Evolutionary conservation across 2,113 vertebrate genomes (phyloP).

Genomic region (Crotalus viridis): DNA sequence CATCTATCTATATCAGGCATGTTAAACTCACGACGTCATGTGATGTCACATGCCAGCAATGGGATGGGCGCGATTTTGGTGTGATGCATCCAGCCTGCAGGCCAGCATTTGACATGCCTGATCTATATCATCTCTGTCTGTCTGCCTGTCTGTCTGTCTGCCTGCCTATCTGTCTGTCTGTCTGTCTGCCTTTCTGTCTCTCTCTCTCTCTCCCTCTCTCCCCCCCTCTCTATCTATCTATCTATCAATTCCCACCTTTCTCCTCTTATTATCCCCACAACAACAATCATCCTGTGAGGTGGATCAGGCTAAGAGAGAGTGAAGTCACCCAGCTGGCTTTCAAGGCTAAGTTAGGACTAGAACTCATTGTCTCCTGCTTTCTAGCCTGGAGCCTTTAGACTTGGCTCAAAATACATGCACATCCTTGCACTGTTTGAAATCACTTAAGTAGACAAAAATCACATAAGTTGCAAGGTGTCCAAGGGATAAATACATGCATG

Average conservation of each 20-base stretch:
- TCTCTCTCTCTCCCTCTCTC: too few species aligned
- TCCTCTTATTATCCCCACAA: neutral
- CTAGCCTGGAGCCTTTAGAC: neutral
- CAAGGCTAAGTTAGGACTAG: neutral
- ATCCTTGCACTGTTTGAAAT: neutral
- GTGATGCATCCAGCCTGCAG: too few species aligned
- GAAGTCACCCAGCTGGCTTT: neutral
- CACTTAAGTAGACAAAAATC: neutral
- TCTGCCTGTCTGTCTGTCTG: too few species aligned
- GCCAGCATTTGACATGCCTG: too few species aligned
- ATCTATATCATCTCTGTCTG: too few species aligned
- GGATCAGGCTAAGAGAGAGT: neutral
- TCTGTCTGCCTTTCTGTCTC: too few species aligned
- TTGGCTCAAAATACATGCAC: neutral
- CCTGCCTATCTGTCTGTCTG: rapidly evolving
- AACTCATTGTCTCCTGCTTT: neutral
- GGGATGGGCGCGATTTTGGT: too few species aligned
- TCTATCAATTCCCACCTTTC: neutral
- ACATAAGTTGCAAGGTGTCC: neutral
- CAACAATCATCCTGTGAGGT: neutral
- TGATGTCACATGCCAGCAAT: too few species aligned
- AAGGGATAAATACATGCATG: neutral
- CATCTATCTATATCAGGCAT: too few species aligned
- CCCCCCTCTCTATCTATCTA: neutral
- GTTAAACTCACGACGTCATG: too few species aligned